A percentile compares a stretch with the other conserved stretches of the same genome.
Evolutionary conservation across 2,797 vertebrate genomes (phyloP).

Genomic region (Micrastur ruficollis): DNA sequence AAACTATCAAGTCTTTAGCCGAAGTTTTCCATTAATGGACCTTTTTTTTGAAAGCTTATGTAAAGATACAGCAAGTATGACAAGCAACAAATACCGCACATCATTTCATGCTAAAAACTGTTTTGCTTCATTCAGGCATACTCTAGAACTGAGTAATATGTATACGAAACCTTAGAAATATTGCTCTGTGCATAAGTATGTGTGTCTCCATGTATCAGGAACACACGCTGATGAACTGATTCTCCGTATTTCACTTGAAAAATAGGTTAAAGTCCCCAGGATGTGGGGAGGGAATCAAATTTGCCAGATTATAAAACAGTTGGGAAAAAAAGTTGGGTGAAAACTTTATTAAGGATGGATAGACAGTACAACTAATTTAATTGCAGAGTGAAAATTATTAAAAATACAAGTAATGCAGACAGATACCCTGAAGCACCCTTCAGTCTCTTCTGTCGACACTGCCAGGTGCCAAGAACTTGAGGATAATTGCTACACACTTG

Average conservation of each 20-base stretch:
- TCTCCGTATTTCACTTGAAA: not conserved
- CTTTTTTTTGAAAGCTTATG: not conserved
- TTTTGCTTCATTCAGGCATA: not conserved
- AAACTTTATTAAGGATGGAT: not conserved
- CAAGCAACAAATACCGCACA: not conserved
- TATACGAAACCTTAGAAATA: not conserved
- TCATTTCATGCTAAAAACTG: not conserved
- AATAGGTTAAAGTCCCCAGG: not conserved
- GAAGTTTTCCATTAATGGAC: not conserved
- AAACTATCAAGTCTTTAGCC: not conserved
- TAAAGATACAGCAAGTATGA: not conserved
- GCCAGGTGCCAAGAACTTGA: not conserved
- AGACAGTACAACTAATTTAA: not conserved
- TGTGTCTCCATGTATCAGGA: not conserved
- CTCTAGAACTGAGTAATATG: not conserved
- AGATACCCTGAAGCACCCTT: not conserved
- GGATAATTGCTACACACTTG: rapidly evolving
- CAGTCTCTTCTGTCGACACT: not conserved
- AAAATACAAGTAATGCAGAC: not conserved
- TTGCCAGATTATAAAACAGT: not conserved
- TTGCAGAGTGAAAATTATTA: not conserved
- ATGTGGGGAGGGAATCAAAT: not conserved
- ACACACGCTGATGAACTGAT: not conserved
- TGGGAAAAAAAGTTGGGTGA: not conserved
- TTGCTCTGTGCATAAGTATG: not conserved